These are phyloP conservation scores for Anneissia japonica DNA, from an alignment of 35 echinoderm and acorn worm genomes.

Conservation along the genomic window DNA sequence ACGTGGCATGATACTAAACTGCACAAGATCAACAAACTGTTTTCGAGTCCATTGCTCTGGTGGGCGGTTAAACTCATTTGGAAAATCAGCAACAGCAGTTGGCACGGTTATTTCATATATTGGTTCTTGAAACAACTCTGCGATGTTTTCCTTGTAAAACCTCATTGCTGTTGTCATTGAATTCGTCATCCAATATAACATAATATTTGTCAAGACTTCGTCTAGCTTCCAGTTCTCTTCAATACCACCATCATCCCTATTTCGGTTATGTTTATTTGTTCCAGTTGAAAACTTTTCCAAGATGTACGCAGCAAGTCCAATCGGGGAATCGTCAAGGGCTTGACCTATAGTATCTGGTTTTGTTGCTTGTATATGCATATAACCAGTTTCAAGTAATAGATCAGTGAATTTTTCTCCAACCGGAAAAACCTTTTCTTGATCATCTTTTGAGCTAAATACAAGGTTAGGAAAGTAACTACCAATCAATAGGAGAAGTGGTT, in stretches of 20 bases:
- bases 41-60: not conserved
- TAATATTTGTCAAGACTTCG: slow-evolving; percentile 79
- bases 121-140: not conserved
- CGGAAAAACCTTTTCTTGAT: slow-evolving; percentile 42
- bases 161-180: not conserved
- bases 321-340: not conserved
- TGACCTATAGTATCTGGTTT: slow-evolving; percentile 67
- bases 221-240: slow-evolving; percentile 43
- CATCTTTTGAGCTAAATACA: slow-evolving; percentile 13
- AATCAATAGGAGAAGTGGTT: slow-evolving; percentile 22
- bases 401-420: not conserved
- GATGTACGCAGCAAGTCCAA: slow-evolving; percentile 1
- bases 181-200: slow-evolving; percentile 82
- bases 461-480: slow-evolving; percentile 45
- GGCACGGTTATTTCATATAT: not conserved
- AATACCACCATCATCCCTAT: slow-evolving; percentile 56
- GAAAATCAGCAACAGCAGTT: not conserved
- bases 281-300: not conserved
- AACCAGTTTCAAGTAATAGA: slow-evolving; percentile 56
- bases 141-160: slow-evolving; percentile 4
- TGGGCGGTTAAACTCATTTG: not conserved
- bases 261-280: slow-evolving; percentile 22
- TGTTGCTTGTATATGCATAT: slow-evolving; percentile 80
- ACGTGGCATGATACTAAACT: slow-evolving; percentile 54
- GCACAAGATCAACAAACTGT: slow-evolving; percentile 51